Percentiles rank a stretch among this genome's conserved stretches.
Evolutionary conservation across 2,888 invertebrate species (phyloP).

Genomic region (Phania funesta): DNA sequence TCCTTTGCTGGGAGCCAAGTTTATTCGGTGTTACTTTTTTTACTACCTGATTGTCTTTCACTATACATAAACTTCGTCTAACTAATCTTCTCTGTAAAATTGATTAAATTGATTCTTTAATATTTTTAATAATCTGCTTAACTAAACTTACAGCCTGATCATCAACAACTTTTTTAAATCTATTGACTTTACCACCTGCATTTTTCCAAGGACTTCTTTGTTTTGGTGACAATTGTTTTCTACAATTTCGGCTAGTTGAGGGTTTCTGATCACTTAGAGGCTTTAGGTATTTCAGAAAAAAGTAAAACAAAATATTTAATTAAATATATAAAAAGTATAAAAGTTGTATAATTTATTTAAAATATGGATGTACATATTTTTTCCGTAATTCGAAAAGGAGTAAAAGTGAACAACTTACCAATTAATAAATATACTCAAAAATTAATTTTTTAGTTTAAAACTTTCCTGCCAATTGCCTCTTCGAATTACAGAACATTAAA

Average conservation of each 20-base stretch:
- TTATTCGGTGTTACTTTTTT: not conserved
- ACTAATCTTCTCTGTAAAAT: constrained; percentile 30
- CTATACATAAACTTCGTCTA: constrained; percentile 25
- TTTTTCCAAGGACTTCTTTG: constrained; percentile 26
- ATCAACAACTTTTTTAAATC: constrained; percentile 51
- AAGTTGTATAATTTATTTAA: not conserved
- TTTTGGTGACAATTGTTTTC: constrained; percentile 9
- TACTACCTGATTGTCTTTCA: not conserved
- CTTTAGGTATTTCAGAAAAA: constrained; percentile 31
- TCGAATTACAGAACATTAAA: not conserved
- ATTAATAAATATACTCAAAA: not conserved
- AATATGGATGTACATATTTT: not conserved
- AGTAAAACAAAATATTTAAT: not conserved
- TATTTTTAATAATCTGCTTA: not conserved
- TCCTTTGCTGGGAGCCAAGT: not conserved
- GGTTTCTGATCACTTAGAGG: constrained; percentile 33
- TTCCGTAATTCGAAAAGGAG: not conserved
- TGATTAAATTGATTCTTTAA: not conserved
- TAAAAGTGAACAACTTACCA: not conserved
- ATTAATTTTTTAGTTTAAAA: not conserved
- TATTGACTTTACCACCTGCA: constrained; percentile 30
- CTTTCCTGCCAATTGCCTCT: not conserved
- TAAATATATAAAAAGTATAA: not conserved
- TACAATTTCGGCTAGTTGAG: constrained; percentile 36
- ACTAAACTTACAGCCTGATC: constrained; percentile 46